Evolutionary conservation across 1,140 invertebrate genomes (phyloP), one percentile per base, ranked within the genome.

Genomic region (Bombus pyrosoma): DNA sequence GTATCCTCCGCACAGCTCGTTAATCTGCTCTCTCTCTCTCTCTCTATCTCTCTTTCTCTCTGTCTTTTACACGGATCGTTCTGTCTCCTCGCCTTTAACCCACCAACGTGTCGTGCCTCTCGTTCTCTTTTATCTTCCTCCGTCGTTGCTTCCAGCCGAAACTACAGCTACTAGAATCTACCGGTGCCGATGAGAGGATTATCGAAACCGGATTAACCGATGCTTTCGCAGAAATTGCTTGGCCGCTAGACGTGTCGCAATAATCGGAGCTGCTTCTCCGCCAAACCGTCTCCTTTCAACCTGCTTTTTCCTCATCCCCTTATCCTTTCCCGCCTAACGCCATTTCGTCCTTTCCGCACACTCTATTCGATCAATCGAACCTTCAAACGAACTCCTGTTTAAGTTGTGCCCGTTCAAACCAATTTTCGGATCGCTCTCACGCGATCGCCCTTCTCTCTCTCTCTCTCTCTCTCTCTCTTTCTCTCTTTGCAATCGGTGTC

Each of bases 151-250:
- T 22, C 13, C 18, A 53, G 8, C 28, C 73, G 62, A 77, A 83
- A 39, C 59, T 68, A 53, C 64, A 62, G n/a, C 68, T 28, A 28
- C 37, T 47, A 43, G 69, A 68, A 84, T 68, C 64, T 85, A 82
- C 59, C 39, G 53, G 57, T 75, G 72, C 66, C 72, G 86, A 86
- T 86, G 86, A 89, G 77, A 75, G 83, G 89, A 90, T 90, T 90
- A 90, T 90, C 89, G 83, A 86, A 83, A 88, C 88, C 34, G 83
- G 88, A 90, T 89, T 90, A 90, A 83, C 83, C 81, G 76, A 86
- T 72, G 76, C 64, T 89, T 83, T 39, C 68, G 71, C 57, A 80
- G 74, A 43, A 85, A 89, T 90, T 81, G 88, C 53, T 62, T 72
- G 83, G 34, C 32, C 72, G 66, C 72, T 80, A 71, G 81, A 89